Evolutionary conservation across 2,797 vertebrate genomes (phyloP).

Genomic region (Psittacula echo): DNA sequence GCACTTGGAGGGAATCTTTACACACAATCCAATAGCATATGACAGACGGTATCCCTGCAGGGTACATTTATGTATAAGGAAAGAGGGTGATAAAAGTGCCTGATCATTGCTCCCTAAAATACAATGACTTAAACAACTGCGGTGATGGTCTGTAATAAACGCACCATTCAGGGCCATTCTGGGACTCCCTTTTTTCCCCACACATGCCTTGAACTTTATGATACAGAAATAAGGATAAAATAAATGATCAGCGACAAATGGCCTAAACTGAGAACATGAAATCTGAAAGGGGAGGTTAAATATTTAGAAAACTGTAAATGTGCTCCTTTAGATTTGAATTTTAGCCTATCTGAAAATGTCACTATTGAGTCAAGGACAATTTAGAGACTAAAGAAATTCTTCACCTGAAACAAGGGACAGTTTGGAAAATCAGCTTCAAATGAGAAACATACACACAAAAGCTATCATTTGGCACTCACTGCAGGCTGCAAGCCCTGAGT

Average conservation of each 20-base stretch:
- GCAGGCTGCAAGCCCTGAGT: neutral
- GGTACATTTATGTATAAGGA: neutral
- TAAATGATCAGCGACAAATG: constrained; percentile 67
- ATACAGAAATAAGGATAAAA: constrained; percentile 72
- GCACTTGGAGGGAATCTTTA: neutral
- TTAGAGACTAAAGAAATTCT: neutral
- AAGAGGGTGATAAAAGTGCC: constrained; percentile 44
- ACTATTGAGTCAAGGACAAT: constrained; percentile 26
- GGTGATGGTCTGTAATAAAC: constrained; percentile 55
- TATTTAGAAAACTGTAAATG: constrained; percentile 36
- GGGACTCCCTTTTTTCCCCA: constrained; percentile 32
- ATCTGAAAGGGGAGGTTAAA: constrained; percentile 41
- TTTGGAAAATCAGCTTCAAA: neutral
- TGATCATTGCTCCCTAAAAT: constrained; percentile 63
- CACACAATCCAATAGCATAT: neutral
- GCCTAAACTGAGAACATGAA: constrained; percentile 41
- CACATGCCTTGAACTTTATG: constrained; percentile 66
- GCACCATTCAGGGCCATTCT: constrained; percentile 35
- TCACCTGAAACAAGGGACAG: constrained; percentile 6
- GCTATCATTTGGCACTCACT: neutral
- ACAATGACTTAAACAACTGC: constrained; percentile 47
- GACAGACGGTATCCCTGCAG: constrained; percentile 26
- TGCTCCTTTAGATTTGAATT: neutral
- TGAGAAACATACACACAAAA: neutral
- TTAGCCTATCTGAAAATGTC: constrained; percentile 30